Base-by-base conservation (phyloP, 1,140 invertebrate genomes). In the Hyphantria cunea region DNA sequence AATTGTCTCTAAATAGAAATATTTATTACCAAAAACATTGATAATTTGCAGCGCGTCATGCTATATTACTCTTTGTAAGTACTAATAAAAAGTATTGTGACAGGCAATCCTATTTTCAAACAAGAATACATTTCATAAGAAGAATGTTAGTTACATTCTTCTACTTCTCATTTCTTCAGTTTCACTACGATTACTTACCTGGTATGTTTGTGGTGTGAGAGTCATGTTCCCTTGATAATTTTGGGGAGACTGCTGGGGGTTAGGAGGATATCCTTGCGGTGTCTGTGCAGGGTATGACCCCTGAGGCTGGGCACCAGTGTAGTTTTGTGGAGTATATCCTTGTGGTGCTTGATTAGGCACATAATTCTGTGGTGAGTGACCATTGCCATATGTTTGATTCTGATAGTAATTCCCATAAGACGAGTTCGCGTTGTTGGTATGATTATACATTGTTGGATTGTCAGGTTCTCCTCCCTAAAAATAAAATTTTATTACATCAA, bases 321-420 rank as follows among this genome's bases (percentile, higher is more conserved):
- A 86, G 39, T 67, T 89, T 66, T 86, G 91, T 64, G 81, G 84
- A 39, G 76, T 80, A 74, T 87, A 91, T 41, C 86, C 91, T 76
- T 91, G 92, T 15, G 89, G 90, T n/a, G 83, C 82, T n/a, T 76
- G 50, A 48, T 80, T 85, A 34, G 81, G 74, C 5, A 76, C 84
- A 80, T 85, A 90, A n/a, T 70, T 74, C 68, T 90, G 88, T n/a
- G 88, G 88, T 7, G 86, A 79, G 64, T 88, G 88, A 25, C 84
- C 86, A 78, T 90, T 88, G n/a, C 86, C 89, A 77, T 89, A 89
- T 25, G 89, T 87, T 58, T 92, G 91, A 41, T 93, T 93, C 52
- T 93, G 93, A 60, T 93, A 93, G 66, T 93, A 94, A 49, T 92
- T 93, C 58, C 92, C 92, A 85, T 94, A 94, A 55, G 88, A 78